Evolutionary conservation across 2,113 vertebrate genomes (phyloP), one percentile per base, ranked within the genome.

Genomic region (Myotis brandtii): DNA sequence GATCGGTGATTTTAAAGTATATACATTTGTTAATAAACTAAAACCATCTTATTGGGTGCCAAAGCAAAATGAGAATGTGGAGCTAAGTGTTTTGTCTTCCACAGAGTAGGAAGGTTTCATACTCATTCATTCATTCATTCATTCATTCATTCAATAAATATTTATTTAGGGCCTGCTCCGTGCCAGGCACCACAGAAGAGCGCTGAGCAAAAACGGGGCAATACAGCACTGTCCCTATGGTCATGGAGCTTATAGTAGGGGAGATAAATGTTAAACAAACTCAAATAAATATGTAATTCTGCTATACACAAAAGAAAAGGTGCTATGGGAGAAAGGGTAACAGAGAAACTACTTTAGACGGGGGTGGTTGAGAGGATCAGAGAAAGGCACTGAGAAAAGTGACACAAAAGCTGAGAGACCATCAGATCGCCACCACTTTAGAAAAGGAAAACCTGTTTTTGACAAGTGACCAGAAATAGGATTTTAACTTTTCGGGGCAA

Each of bases 401-500:
- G 69, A 67, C 83, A 79, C 5, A 40, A 54, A 92, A 90, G 37
- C 46, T 46, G 20, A 93, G 85, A 94, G 43, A 46, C 64, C 90
- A 95, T 76, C 54, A 81, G 59, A 69, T 73, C 14, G 14, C 37
- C 59, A 82, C 16, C 66, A 82, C 82, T 91, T 79, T 46, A 46
- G 75, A 88, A 81, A 89, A 83, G 73, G 84, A 90, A 95, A 95
- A 67, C 11, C 64, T 25, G 17, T 20, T 94, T 95, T 70, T 80
- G 48, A 48, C 50, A 95, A 93, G 85, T 79, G 89, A 92, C 85
- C 73, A 80, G 81, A 88, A 96, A 93, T 18, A 21, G 48, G 77
- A 92, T 91, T 72, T 94, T 27, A 95, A 96, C 73, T 97, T 94
- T 73, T 67, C 79, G 48, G 79, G 79, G 94, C 70, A 91, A 87